Conservation (phyloP, 1,140 invertebrate species). For the Solenopsis fugax region DNA sequence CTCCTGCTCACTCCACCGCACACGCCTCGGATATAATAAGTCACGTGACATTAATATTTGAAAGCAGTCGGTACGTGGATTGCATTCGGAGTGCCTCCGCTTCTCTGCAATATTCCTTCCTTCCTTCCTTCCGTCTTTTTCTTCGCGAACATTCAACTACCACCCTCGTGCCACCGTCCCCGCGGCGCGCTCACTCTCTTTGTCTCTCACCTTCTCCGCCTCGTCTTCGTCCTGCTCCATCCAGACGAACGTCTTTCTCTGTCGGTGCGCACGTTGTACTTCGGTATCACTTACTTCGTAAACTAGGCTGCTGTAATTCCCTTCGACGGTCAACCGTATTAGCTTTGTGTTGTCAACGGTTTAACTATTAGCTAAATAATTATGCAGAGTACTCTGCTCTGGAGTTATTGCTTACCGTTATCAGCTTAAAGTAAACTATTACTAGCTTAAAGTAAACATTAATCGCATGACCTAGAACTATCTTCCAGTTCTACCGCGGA, state of each 20-base stretch:
- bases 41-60: conserved; percentile 87
- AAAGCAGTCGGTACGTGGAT: conserved; percentile 87
- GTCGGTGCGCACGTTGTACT: background rate
- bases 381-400: background rate
- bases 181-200: background rate
- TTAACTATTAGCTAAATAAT: conserved; percentile 13
- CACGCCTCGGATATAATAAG: conserved; percentile 86
- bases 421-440: conserved; percentile 25
- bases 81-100: conserved; percentile 83
- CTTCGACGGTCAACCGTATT: background rate
- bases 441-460: conserved; percentile 28
- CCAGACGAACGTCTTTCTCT: conserved; percentile 47
- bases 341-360: background rate
- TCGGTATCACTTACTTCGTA: conserved; percentile 25
- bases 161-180: background rate
- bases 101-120: conserved; percentile 80
- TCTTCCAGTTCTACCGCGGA: conserved; percentile 29
- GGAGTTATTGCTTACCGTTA: conserved; percentile 26
- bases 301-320: background rate
- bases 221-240: conserved; percentile 50
- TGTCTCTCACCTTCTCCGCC: conserved; percentile 13
- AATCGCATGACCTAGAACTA: conserved; percentile 9
- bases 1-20: conserved; percentile 82
- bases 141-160: conserved; percentile 62
- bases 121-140: conserved; percentile 75